Base-by-base conservation (phyloP, 2,797 vertebrate species). In the Leptatherina wallacei region DNA sequence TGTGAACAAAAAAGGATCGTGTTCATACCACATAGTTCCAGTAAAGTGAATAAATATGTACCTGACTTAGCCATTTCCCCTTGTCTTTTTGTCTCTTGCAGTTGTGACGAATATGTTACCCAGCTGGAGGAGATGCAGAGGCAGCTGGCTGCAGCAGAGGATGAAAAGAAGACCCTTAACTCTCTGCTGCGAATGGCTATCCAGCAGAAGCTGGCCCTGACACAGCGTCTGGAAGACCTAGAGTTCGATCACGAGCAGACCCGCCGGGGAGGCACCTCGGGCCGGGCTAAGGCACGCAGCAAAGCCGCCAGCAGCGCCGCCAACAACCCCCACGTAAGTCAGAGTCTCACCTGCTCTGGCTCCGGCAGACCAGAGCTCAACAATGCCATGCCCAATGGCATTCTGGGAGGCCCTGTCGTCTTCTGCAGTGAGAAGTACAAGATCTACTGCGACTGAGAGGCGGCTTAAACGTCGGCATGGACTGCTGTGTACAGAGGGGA, bases 161-260 rank as follows among this genome's bases (percentile, higher is more conserved):
- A 99, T 0, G 98, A 99, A 92, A 99, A 99, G 96, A 99, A 99
- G 94, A 99, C 98, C 1, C 94, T 99, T 60, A 99, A 99, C 90
- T 99, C 98, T 0, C 91, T 99, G 88, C 95, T 99, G 67, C 96
- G 98, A 6, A 99, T 99, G 98, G 98, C 98, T 42, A 99, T 99
- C 91, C 98, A 99, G 93, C 98, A 99, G 96, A 99, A 99, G 90
- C 95, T 99, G 87, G 98, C 98, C 0, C 91, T 99, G 86, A 99
- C 98, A 0, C 98, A 99, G 93, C 96, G 98, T 30, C 93, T 99
- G 87, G 98, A 99, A 77, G 97, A 99, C 82, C 89, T 99, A 71
- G 98, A 99, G 94, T 96, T 99, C 3, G 96, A 98, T 88, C 95
- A 96, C 0, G 97, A 99, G 94, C 96, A 98, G 93, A 89, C 93